phyloP scores from a whole-genome alignment of 2,113 vertebrate genomes.

The Pterophyllum scalare region DNA sequence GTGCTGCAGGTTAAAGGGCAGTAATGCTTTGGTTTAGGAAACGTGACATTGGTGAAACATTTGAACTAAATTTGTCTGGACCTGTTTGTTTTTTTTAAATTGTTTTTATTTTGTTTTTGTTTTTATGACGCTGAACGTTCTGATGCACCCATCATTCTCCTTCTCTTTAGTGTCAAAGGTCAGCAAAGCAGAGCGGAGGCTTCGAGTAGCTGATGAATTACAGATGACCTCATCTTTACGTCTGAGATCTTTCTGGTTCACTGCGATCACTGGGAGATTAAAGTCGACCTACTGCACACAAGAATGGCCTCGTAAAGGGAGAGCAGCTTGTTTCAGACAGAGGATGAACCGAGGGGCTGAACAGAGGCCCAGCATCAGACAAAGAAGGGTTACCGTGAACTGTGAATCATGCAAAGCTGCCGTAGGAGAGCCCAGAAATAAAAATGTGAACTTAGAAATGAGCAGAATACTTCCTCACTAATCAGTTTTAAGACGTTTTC shows the following conservation, averaged over 20 bases:
- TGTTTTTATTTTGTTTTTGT: too few relatives aligned
- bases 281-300: not conserved
- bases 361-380: not conserved
- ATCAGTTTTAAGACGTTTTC: not conserved
- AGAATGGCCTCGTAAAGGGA: not conserved
- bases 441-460: not conserved
- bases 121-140: not conserved
- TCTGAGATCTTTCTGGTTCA: not conserved
- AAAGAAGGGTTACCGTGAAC: not conserved
- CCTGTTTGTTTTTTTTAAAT: too few relatives aligned
- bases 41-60: not conserved
- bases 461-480: not conserved
- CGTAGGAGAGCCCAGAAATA: not conserved
- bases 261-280: not conserved
- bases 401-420: not conserved
- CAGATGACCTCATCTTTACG: not conserved
- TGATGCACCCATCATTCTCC: conserved; percentile 1
- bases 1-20: not conserved
- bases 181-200: not conserved
- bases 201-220: not conserved
- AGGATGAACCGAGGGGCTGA: not conserved
- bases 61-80: too few relatives aligned
- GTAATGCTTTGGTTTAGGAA: not conserved
- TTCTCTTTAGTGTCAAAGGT: not conserved
- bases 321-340: not conserved